Conservation (phyloP, 2,888 invertebrate species). For the Tachina lurida region DNA sequence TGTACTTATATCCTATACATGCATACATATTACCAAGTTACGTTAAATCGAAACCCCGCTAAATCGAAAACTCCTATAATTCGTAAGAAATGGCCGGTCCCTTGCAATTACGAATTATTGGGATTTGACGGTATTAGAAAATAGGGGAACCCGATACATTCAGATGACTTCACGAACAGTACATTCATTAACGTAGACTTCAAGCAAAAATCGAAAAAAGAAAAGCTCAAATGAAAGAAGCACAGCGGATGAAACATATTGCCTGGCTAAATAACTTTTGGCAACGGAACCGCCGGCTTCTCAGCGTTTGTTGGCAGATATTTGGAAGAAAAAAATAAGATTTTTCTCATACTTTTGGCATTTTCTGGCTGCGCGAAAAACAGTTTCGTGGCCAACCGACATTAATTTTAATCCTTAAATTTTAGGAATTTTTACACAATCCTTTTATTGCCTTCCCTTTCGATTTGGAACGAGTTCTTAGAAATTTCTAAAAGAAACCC, state of each 20-base stretch:
- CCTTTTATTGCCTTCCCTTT: neutral
- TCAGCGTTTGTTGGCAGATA: slow-evolving; percentile 45
- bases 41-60: too few relatives aligned
- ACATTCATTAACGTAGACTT: neutral
- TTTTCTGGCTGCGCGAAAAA: slow-evolving; percentile 46
- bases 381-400: neutral
- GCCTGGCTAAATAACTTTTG: slow-evolving; percentile 53
- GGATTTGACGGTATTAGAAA: too few relatives aligned
- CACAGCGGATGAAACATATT: slow-evolving; percentile 54
- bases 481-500: slow-evolving; percentile 25
- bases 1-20: too few relatives aligned
- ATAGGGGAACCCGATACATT: slow-evolving; percentile 18
- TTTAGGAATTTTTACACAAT: neutral
- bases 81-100: too few relatives aligned
- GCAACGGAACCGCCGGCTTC: slow-evolving; percentile 57
- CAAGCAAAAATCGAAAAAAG: neutral
- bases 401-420: too few relatives aligned
- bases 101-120: too few relatives aligned
- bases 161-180: slow-evolving; percentile 38
- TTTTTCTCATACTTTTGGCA: slow-evolving; percentile 72
- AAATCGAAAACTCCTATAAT: too few relatives aligned
- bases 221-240: neutral
- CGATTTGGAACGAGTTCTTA: slow-evolving; percentile 18
- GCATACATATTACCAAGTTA: too few relatives aligned
- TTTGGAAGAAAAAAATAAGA: slow-evolving; percentile 68